A percentile compares a stretch with the other conserved stretches of the same genome.
These are phyloP conservation scores for Saguinus midas DNA, from an alignment of 2,113 vertebrate species.

Conservation along the genomic window DNA sequence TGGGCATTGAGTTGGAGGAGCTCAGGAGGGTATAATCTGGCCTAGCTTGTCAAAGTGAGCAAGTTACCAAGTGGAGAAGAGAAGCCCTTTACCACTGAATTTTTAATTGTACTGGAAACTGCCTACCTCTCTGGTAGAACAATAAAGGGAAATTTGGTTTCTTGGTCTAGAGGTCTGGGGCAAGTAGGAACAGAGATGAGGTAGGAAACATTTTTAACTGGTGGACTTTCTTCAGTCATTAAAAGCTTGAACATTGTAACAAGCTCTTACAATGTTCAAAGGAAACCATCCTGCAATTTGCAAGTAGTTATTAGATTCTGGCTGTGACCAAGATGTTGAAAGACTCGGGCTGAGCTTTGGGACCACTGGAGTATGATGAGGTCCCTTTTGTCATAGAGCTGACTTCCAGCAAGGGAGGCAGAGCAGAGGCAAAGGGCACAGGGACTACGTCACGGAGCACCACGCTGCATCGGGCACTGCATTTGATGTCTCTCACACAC, in stretches of 20 bases:
- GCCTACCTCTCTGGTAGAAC: background rate
- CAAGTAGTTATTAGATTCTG: background rate
- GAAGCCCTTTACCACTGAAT: background rate
- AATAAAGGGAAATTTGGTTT: conserved; percentile 33
- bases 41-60: background rate
- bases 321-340: background rate
- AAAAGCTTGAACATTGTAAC: background rate
- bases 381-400: background rate
- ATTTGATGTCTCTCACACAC: fast-evolving
- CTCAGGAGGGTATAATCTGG: background rate
- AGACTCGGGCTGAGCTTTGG: background rate
- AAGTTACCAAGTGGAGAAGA: background rate
- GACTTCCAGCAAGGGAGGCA: background rate
- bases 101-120: background rate
- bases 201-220: conserved; percentile 31
- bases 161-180: background rate
- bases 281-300: conserved; percentile 22
- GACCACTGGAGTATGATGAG: background rate
- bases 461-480: background rate
- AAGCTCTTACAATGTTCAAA: background rate
- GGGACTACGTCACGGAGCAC: background rate
- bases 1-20: background rate
- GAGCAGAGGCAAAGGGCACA: background rate
- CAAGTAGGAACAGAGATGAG: background rate
- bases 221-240: conserved; percentile 35